phyloP scores from a whole-genome alignment of 1,140 invertebrate genomes.

The Drosophila nebulosa region DNA sequence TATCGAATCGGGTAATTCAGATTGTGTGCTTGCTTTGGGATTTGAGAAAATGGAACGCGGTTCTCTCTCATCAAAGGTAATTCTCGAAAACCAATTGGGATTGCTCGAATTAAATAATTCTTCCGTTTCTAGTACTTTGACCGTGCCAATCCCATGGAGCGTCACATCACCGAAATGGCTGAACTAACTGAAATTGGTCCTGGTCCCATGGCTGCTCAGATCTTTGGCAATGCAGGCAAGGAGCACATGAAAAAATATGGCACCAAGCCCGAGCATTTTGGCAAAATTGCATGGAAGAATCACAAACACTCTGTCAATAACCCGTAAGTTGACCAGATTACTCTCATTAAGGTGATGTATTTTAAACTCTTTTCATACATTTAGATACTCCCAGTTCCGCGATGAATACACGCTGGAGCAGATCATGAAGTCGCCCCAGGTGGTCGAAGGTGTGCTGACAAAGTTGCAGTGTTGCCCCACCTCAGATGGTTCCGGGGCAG shows the following conservation, averaged over 20 bases:
- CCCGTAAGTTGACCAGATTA: constrained; percentile 84
- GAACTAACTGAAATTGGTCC: constrained; percentile 89
- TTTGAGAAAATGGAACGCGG: constrained; percentile 99
- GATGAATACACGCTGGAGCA: constrained; percentile 94
- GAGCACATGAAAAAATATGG: constrained; percentile 98
- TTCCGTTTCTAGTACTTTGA: constrained; percentile 87
- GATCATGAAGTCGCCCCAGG: constrained; percentile 90
- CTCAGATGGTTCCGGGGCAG: constrained; percentile 96
- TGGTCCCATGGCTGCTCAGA: constrained; percentile 93
- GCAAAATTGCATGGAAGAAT: constrained; percentile 98
- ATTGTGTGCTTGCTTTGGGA: constrained; percentile 95
- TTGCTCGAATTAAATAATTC: not conserved
- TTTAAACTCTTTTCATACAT: constrained; percentile 3
- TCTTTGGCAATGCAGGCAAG: constrained; percentile 97
- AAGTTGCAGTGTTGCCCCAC: constrained; percentile 98
- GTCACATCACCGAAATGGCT: constrained; percentile 93
- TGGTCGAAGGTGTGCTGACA: constrained; percentile 95
- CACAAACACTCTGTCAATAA: constrained; percentile 98
- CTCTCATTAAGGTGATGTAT: not conserved
- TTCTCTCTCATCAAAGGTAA: constrained; percentile 88
- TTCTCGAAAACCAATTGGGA: not conserved
- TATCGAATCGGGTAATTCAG: constrained; percentile 90
- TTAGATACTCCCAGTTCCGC: constrained; percentile 92
- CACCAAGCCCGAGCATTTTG: constrained; percentile 94
- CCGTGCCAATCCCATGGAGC: constrained; percentile 95